Base-by-base conservation (phyloP, 1,140 invertebrate species). In the Caenorhabditis briggsae region DNA sequence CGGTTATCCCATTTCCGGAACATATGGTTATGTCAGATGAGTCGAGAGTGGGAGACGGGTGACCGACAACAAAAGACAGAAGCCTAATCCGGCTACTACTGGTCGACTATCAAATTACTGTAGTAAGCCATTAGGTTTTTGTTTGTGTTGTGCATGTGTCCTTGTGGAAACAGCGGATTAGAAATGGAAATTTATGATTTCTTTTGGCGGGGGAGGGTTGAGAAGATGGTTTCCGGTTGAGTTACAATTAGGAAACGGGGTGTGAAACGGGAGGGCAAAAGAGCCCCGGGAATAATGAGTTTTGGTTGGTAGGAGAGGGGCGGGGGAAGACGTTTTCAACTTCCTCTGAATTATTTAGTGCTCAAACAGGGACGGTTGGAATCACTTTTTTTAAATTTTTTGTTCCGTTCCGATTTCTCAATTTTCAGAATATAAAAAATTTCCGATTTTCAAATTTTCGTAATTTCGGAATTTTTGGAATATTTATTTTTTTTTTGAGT, bases 11-110 rank as follows among this genome's bases (percentile, higher is more conserved):
- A 78, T 78, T 78, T 78, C 70, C 70, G 70, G 70, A 78, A 23
- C 70, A 78, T 78, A 78, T 78, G 70, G 70, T 78, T 78, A 78
- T 78, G 70, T 53, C 70, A 70, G 64, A 41, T 2, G 43, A 65
- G 64, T 65, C n/a, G 20, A 7, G 5, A 6, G 46, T 12, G 70
- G 7, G 9, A n/a, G n/a, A n/a, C n/a, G n/a, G 43, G 46, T 43
- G 23, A 20, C 33, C 33, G 33, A 78, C 70, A 78, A 78, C 70
- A 78, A 78, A 78, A 78, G 33, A 7, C 20, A 41, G 70, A 78
- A 46, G 53, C 50, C 50, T 78, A 78, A 78, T 78, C 70, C 46
- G 18, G 18, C 18, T 3, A 11, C 25, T 23, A 33, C 56, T 0
- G 7, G 11, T 16, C 64, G 9, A 48, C 70, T 78, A 78, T 78